phyloP scores from a whole-genome alignment of 2,888 invertebrate genomes.

The Oscheius myriophilus region DNA sequence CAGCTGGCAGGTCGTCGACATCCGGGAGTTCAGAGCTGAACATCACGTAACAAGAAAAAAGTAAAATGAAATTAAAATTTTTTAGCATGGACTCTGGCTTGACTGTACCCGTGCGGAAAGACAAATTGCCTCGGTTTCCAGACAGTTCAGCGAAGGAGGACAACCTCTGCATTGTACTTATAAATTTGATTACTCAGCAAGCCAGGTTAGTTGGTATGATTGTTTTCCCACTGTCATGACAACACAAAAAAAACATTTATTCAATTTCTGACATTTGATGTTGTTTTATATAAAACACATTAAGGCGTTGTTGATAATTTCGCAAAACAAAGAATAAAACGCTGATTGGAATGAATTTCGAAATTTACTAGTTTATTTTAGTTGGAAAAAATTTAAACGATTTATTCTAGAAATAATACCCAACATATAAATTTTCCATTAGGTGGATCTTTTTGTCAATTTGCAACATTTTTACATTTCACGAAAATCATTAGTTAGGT shows the following conservation, averaged over 20 bases:
- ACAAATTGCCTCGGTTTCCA: conserved; percentile 39
- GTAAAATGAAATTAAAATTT: neutral
- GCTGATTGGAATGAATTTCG: too few species aligned
- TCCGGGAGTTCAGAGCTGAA: conserved; percentile 67
- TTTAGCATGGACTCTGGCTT: conserved; percentile 69
- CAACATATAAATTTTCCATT: too few species aligned
- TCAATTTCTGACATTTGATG: neutral
- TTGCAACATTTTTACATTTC: too few species aligned
- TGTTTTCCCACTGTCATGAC: neutral
- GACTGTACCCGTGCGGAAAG: conserved; percentile 65
- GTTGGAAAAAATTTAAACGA: too few species aligned
- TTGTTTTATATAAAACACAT: too few species aligned
- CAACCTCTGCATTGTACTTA: conserved; percentile 68
- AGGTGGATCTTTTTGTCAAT: too few species aligned
- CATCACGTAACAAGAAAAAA: conserved; percentile 58
- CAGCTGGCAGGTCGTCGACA: conserved; percentile 69
- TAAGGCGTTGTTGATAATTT: too few species aligned
- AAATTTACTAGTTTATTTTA: too few species aligned
- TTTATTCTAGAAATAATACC: too few species aligned
- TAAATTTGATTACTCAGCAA: conserved; percentile 66
- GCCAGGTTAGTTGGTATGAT: conserved; percentile 35
- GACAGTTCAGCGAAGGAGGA: conserved; percentile 47
- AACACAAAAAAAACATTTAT: neutral
- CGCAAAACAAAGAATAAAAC: too few species aligned
- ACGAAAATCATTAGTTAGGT: too few species aligned